Conservation (phyloP, 2,888 invertebrate genomes). For the Pheosia gnoma region DNA sequence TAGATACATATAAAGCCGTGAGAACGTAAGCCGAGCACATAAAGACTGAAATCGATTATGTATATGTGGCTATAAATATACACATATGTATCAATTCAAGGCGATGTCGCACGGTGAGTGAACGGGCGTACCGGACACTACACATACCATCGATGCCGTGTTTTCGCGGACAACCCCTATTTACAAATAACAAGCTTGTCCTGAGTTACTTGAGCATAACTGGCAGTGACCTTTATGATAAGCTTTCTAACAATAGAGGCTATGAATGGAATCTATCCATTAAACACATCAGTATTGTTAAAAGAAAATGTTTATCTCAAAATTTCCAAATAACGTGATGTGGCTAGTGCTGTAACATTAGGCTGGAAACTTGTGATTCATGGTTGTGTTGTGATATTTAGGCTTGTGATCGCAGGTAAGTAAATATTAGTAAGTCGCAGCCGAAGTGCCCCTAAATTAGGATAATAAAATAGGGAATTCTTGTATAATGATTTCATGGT, state of each 20-base stretch:
- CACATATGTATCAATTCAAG: slow-evolving; percentile 51
- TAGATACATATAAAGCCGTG: slow-evolving; percentile 10
- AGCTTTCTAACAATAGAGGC: too few species aligned
- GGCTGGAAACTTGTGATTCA: too few species aligned
- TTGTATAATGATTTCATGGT: slow-evolving; percentile 18
- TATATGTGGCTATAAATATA: slow-evolving; percentile 27
- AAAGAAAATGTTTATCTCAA: too few species aligned
- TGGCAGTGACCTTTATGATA: not conserved
- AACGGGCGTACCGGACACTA: slow-evolving; percentile 52
- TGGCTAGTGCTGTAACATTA: too few species aligned
- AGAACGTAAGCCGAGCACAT: slow-evolving; percentile 19
- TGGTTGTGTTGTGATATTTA: too few species aligned
- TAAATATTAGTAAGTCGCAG: too few species aligned
- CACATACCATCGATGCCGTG: slow-evolving; percentile 27
- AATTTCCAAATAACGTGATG: too few species aligned
- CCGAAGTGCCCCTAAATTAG: not conserved
- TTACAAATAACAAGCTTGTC: not conserved
- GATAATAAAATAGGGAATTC: not conserved
- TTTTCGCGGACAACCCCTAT: not conserved
- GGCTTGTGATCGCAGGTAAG: too few species aligned
- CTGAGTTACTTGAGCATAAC: not conserved
- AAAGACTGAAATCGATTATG: slow-evolving; percentile 26
- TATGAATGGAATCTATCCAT: too few species aligned
- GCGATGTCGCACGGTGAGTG: slow-evolving; percentile 71
- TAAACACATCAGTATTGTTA: too few species aligned